Conservation (phyloP, 2,113 vertebrate species). For the Hippocampus zosterae region DNA sequence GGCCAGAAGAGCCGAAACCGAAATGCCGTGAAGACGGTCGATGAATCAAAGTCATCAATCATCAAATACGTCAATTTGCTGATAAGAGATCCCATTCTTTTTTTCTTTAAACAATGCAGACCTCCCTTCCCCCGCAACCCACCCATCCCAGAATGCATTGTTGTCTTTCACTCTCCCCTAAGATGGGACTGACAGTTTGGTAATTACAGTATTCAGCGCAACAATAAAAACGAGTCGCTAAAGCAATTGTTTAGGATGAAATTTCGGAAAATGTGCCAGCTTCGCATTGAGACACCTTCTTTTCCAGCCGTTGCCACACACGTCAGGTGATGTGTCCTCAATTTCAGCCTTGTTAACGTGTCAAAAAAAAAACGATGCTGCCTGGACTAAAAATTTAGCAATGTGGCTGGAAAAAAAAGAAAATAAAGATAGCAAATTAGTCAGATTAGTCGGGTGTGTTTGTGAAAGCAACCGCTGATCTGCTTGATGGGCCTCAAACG, state of each 20-base stretch:
- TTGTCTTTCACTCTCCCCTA: slow-evolving; percentile 41
- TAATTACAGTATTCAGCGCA: slow-evolving; percentile 57
- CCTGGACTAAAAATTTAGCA: slow-evolving; percentile 16
- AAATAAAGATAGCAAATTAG: neutral
- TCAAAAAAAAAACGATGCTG: slow-evolving; percentile 9
- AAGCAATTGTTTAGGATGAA: slow-evolving; percentile 53
- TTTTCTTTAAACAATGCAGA: slow-evolving; percentile 14
- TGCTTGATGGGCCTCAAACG: neutral
- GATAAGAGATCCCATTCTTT: slow-evolving; percentile 50
- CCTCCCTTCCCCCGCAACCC: neutral
- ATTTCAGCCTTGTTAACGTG: slow-evolving; percentile 26
- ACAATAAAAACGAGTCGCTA: slow-evolving; percentile 51
- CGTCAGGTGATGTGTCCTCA: slow-evolving; percentile 18
- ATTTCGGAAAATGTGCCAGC: slow-evolving; percentile 25
- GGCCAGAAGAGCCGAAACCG: slow-evolving; percentile 33
- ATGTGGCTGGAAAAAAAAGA: neutral
- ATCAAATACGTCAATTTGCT: slow-evolving; percentile 47
- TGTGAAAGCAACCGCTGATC: neutral
- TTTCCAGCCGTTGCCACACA: slow-evolving; percentile 39
- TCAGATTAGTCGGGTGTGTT: slow-evolving; percentile 3
- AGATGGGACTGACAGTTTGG: slow-evolving; percentile 56
- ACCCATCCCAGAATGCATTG: slow-evolving; percentile 32
- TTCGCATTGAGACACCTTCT: slow-evolving; percentile 30
- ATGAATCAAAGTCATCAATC: slow-evolving; percentile 22
- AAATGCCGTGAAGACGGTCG: slow-evolving; percentile 54